Evolutionary conservation across 2,113 vertebrate species (phyloP), one percentile per base, ranked within the genome.

Genomic region (Pleuronectes platessa): DNA sequence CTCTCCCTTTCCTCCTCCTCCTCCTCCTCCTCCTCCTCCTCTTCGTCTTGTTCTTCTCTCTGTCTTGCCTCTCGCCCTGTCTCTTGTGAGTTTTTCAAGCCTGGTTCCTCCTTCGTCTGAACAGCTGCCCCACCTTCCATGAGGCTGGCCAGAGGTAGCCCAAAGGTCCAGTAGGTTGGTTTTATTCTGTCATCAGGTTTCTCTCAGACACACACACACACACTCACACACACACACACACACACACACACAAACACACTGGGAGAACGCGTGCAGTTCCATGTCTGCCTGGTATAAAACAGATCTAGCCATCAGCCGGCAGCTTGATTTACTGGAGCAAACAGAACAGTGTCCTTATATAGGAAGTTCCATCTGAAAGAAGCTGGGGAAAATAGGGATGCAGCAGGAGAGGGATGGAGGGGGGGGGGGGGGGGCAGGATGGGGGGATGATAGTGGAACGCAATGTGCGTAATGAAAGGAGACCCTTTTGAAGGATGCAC

Each of bases 281-380:
- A 61, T 65, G 69, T n/a, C 14, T 83, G 49, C 69, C 84, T 85
- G 68, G 79, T 71, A 75, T 61, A 83, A 76, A 85, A 88, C 87
- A 86, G 72, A 61, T 64, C 76, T 2, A 15, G 78, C 82, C 76
- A 53, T 75, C 3, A 15, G 78, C 82, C 76, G 47, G 64, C 54
- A 40, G 65, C 40, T 64, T 93, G 93, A 95, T 94, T 94, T 93
- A 94, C 78, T 82, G 71, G 56, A 74, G 73, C 86, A 89, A 92
- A 91, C 79, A 89, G 86, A 88, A 90, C 47, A 71, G 76, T 93
- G 90, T 90, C 94, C 94, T 95, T 95, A 94, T 95, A 95, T 93
- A 95, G 94, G 86, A 94, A 93, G 93, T 90, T 94, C 87, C 92
- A 93, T 80, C 85, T 73, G 90, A 80, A 68, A 77, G 78, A 79